Evolutionary conservation across 2,113 vertebrate genomes (phyloP), one percentile per base, ranked within the genome.

Genomic region (Thermophis baileyi): DNA sequence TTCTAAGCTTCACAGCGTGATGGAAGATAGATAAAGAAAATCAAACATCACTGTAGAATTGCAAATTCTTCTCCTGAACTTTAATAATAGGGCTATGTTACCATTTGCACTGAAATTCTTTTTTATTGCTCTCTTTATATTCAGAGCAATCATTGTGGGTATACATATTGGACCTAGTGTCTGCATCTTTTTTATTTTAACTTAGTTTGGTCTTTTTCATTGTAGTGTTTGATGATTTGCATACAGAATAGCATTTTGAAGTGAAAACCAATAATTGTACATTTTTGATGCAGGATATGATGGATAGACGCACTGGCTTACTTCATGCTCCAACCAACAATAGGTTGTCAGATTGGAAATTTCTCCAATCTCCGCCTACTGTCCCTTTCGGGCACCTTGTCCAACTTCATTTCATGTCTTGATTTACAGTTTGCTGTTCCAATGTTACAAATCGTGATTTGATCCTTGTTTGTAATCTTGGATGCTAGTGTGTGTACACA

Each of bases 121-220:
- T 60, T 47, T 18, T 49, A 55, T n/a, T 47, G 1, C 14, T n/a
- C 25, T 27, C 49, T 74, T 35, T 57, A 14, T 46, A 12, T 51
- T 51, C 49, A 88, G 87, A 88, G 50, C 27, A 49, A 27, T 69
- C 27, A 54, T 85, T 50, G n/a, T 22, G 7, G 27, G 22, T 18
- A 57, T 69, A 69, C 60, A 30, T 49, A 53, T 8, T 27, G 6
- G 1, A 27, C 49, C n/a, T 53, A 3, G 1, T 0, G 0, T 57
- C 69, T 24, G 53, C 60, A 20, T 57, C 3, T 60, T 5, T 20
- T n/a, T 0, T 3, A n/a, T n/a, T 94, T 93, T 91, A 85, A 87
- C 35, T 81, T 85, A 51, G 9, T 90, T 88, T 24, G 8, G 11
- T 2, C 85, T 50, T 93, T 94, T 90, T 74, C 35, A 0, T 27